A percentile compares a stretch with the other conserved stretches of the same genome.
These are phyloP conservation scores for Balaeniceps rex DNA, from an alignment of 2,113 vertebrate genomes.

Conservation along the genomic window DNA sequence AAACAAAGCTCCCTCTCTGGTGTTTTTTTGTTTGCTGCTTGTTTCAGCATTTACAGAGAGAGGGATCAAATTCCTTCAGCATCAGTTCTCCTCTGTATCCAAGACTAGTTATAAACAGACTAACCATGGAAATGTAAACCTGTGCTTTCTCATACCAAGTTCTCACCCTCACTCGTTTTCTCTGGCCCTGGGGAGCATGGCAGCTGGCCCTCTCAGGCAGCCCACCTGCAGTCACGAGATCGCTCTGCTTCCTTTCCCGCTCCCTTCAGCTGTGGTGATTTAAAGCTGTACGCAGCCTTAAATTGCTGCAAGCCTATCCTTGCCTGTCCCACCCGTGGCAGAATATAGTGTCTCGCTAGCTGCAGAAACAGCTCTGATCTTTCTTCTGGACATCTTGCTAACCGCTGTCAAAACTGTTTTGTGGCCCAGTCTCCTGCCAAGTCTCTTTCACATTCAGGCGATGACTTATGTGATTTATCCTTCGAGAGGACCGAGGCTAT, in stretches of 20 bases:
- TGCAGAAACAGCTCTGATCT: background rate
- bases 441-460: background rate
- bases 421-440: background rate
- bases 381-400: constrained; percentile 28
- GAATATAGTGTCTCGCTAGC: background rate
- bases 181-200: background rate
- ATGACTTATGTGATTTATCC: background rate
- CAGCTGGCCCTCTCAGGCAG: background rate
- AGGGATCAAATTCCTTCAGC: background rate
- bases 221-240: background rate
- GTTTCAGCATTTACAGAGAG: background rate
- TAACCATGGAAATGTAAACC: background rate
- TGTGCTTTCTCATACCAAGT: background rate
- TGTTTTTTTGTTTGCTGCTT: background rate
- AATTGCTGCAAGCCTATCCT: background rate
- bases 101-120: background rate
- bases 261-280: background rate
- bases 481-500: background rate
- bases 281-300: background rate
- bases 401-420: background rate
- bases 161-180: background rate
- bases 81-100: background rate
- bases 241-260: background rate
- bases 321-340: background rate
- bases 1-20: background rate